Evolutionary conservation across 2,888 invertebrate genomes (phyloP), one percentile per base, ranked within the genome.

Genomic region (Drosophila lacicola): DNA sequence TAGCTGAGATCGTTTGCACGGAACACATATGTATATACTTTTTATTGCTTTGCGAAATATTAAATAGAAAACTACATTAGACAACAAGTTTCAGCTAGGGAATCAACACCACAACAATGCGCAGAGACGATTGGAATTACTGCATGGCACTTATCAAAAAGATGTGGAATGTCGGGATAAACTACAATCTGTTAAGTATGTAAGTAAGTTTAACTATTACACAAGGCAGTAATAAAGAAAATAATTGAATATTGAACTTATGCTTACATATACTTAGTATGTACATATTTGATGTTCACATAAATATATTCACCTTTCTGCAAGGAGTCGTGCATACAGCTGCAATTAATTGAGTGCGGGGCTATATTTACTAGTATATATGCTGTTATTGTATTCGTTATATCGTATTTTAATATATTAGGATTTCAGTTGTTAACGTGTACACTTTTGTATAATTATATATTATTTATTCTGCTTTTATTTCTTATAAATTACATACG

Each of bases 291-390:
- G 76, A 70, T 70, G 61, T 74, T 58, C 78, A 78, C 68, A 53
- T 64, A 68, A 54, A 70, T 75, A 85, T 85, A 85, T 85, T 85
- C 85, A 85, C 85, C 85, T 85, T 81, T 87, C 49, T 89, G 89
- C 77, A 85, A 89, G 82, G 89, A 89, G 87, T 79, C 89, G 85
- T 85, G 89, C 85, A 85, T 85, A 84, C 85, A 87, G 89, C 85
- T 84, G 77, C 88, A 80, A 83, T 82, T 82, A 70, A 72, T 88
- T 73, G 74, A 74, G 88, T 83, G 83, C 79, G 83, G 78, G 64
- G 57, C 60, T 60, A 78, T 74, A 73, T 50, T 17, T 77, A 75
- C 56, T 64, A 74, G 61, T 70, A 70, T 78, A 64, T 70, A 64
- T 74, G 50, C 66, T 72, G 57, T 62, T 64, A 53, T 75, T 61